A percentile compares a stretch with the other conserved stretches of the same genome.
Conservation (phyloP, 1,140 invertebrate species). For the Brachystomella parvula region DNA sequence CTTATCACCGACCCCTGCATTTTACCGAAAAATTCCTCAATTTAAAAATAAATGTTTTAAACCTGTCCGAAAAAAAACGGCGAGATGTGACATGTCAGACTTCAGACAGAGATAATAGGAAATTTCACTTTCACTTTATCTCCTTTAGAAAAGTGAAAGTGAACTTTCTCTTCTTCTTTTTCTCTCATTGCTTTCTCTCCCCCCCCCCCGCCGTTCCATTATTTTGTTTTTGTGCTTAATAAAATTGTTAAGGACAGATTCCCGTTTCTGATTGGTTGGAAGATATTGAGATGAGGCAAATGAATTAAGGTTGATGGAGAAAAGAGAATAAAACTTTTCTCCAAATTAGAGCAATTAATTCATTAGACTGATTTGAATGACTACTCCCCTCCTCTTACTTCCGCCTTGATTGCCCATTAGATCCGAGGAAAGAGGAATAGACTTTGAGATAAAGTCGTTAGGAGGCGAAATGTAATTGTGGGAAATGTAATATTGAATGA, state of each 20-base stretch:
- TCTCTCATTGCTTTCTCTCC: neutral
- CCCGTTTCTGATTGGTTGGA: conserved; percentile 1
- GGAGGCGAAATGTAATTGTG: conserved; percentile 1
- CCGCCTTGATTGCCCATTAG: neutral
- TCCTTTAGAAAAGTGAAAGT: conserved; percentile 1
- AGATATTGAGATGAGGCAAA: neutral
- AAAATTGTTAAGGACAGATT: no score
- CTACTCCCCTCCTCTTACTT: neutral
- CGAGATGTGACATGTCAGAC: no score
- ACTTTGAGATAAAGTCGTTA: conserved; percentile 2
- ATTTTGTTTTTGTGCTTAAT: no score
- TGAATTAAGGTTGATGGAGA: neutral
- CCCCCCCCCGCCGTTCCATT: no score
- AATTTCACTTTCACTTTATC: no score
- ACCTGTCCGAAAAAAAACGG: no score
- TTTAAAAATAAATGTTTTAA: no score
- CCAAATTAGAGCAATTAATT: conserved; percentile 9
- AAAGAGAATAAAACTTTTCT: neutral
- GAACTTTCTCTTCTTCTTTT: neutral
- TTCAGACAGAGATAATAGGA: no score
- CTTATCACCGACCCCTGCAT: no score
- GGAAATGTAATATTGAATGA: neutral
- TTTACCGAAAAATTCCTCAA: no score
- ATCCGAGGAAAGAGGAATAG: neutral
- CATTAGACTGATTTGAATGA: conserved; percentile 8